Evolutionary conservation across 2,113 vertebrate species (phyloP).

Genomic region (Caranx melampygus): DNA sequence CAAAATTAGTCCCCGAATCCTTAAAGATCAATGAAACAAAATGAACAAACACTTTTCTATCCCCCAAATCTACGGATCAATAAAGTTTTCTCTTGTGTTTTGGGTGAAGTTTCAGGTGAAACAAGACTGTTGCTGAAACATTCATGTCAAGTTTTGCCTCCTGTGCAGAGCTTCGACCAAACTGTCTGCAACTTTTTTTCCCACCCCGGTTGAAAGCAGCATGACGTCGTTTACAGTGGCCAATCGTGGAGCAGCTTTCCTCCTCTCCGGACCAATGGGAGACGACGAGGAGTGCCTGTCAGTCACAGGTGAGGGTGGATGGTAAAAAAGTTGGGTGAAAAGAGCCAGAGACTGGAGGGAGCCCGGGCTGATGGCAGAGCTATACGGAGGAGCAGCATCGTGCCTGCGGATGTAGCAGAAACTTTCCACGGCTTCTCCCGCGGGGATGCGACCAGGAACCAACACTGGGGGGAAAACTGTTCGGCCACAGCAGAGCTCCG

Average conservation of each 20-base stretch:
- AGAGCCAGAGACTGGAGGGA: slow-evolving; percentile 74
- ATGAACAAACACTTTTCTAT: not conserved
- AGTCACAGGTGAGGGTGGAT: slow-evolving; percentile 86
- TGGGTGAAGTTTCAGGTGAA: not conserved
- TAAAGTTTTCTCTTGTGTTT: not conserved
- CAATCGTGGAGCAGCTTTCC: slow-evolving; percentile 78
- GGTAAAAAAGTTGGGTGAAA: slow-evolving; percentile 80
- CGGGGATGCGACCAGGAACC: slow-evolving; percentile 70
- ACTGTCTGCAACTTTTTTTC: slow-evolving; percentile 35
- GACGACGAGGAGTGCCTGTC: slow-evolving; percentile 78
- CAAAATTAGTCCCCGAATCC: not conserved
- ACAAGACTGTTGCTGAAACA: not conserved
- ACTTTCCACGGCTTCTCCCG: slow-evolving; percentile 63
- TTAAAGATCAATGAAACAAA: not conserved
- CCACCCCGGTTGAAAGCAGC: slow-evolving; percentile 51
- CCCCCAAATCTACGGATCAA: not conserved
- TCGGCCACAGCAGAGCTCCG: slow-evolving; percentile 32
- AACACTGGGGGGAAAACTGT: slow-evolving; percentile 32
- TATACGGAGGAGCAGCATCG: slow-evolving; percentile 75
- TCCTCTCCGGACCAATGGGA: slow-evolving; percentile 73
- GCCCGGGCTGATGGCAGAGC: slow-evolving; percentile 74
- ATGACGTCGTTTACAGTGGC: slow-evolving; percentile 75
- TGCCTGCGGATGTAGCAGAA: slow-evolving; percentile 65
- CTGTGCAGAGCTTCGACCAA: slow-evolving; percentile 7
- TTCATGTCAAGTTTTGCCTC: slow-evolving; percentile 19